Conservation (phyloP, 2,888 invertebrate species). For the Psylliodes chrysocephalus region DNA sequence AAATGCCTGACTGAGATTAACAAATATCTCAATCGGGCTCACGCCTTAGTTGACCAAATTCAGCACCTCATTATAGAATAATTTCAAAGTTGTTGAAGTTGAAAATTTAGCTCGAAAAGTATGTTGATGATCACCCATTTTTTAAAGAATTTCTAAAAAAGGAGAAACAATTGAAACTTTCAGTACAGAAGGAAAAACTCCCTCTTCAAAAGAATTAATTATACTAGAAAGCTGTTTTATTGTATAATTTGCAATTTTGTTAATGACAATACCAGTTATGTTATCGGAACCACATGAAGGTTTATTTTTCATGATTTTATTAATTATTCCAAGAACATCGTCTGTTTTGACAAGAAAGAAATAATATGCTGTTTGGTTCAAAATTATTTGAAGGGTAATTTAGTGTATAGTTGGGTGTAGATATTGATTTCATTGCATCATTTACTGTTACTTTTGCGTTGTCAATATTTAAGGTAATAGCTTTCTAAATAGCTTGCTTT, state of each 20-base stretch:
- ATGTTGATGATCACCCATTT: too few species aligned
- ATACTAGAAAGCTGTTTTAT: neutral
- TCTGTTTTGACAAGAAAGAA: too few species aligned
- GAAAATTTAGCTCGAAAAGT: neutral
- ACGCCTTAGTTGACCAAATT: constrained; percentile 14
- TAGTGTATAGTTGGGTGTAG: neutral
- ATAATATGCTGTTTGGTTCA: too few species aligned
- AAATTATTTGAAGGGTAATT: too few species aligned
- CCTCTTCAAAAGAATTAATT: neutral
- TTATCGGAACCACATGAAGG: neutral
- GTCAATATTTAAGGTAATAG: constrained; percentile 13
- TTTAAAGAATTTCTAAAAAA: neutral
- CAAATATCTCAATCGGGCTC: constrained; percentile 4
- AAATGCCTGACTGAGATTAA: neutral
- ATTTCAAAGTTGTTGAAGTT: constrained; percentile 12
- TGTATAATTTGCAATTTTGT: neutral
- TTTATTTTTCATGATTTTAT: neutral
- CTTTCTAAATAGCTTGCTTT: constrained; percentile 4
- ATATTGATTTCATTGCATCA: constrained; percentile 8
- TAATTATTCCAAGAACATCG: neutral
- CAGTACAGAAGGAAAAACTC: too few species aligned
- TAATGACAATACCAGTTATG: neutral
- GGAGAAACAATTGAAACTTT: constrained; percentile 8
- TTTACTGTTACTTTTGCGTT: constrained; percentile 1
- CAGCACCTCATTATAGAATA: constrained; percentile 18